Evolutionary conservation across 1,140 invertebrate species (phyloP).

Genomic region (Leptinotarsa texana): DNA sequence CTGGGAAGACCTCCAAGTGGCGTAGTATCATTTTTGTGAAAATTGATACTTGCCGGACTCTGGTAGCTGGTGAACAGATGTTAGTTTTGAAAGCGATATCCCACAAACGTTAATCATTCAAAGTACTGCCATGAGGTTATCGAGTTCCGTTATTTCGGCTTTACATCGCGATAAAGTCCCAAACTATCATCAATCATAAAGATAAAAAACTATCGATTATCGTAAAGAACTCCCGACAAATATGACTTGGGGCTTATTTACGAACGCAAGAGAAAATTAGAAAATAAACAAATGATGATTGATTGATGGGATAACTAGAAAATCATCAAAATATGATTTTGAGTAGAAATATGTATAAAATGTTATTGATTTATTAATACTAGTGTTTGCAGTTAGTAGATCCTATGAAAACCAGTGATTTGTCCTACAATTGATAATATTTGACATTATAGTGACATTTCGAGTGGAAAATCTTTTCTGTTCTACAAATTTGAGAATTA

Average conservation of each 20-base stretch:
- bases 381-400: too few species aligned
- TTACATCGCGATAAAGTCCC: conserved; percentile 6
- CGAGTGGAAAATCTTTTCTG: too few species aligned
- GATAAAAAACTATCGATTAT: conserved; percentile 13
- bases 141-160: conserved; percentile 2
- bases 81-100: conserved; percentile 8
- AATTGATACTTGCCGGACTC: not conserved
- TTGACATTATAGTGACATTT: too few species aligned
- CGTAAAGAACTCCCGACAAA: not conserved
- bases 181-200: conserved; percentile 11
- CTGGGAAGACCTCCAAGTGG: conserved; percentile 11
- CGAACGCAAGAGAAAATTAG: not conserved
- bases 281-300: conserved; percentile 7
- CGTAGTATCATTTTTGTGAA: not conserved
- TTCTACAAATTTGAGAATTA: too few species aligned
- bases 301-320: not conserved
- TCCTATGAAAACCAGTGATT: too few species aligned
- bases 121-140: conserved; percentile 14
- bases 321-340: not conserved
- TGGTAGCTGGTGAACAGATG: conserved; percentile 14
- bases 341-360: too few species aligned
- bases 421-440: too few species aligned
- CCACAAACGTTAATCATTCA: not conserved
- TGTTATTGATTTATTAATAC: too few species aligned
- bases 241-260: not conserved